These are phyloP conservation scores for Ostrea edulis DNA, from an alignment of 1,140 invertebrate genomes.

Conservation along the genomic window DNA sequence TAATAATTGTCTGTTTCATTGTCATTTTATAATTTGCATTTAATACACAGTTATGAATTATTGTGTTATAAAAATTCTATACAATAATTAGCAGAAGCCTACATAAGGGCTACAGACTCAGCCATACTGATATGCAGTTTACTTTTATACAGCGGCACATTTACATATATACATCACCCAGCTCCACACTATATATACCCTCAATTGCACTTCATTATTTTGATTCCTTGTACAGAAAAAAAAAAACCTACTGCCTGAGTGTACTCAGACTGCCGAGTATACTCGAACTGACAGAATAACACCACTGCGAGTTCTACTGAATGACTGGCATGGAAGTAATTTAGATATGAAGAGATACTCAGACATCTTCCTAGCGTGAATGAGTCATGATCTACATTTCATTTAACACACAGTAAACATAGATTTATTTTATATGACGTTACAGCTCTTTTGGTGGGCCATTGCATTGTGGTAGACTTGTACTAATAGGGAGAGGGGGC, in stretches of 20 bases:
- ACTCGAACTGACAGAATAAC: neutral
- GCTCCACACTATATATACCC: conserved; percentile 18
- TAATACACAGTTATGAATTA: conserved; percentile 26
- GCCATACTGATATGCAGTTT: conserved; percentile 19
- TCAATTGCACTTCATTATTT: conserved; percentile 36
- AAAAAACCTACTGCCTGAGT: neutral
- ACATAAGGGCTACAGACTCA: conserved; percentile 15
- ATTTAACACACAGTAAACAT: too few relatives aligned
- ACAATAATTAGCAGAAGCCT: conserved; percentile 30
- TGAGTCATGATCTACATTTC: too few relatives aligned
- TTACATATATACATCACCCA: conserved; percentile 25
- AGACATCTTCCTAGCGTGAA: too few relatives aligned
- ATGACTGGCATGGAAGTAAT: neutral
- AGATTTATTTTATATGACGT: too few relatives aligned
- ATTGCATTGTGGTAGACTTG: too few relatives aligned
- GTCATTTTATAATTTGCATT: conserved; percentile 38
- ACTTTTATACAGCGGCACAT: conserved; percentile 2
- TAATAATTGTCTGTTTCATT: conserved; percentile 38
- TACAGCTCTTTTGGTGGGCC: too few relatives aligned
- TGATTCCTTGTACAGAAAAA: conserved; percentile 1
- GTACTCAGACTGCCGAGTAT: neutral
- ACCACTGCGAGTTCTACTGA: neutral
- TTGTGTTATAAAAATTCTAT: conserved; percentile 33
- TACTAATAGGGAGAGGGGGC: too few relatives aligned
- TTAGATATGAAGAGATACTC: too few relatives aligned